Evolutionary conservation across 2,113 vertebrate species (phyloP), one percentile per base, ranked within the genome.

Genomic region (Pelobates fuscus): DNA sequence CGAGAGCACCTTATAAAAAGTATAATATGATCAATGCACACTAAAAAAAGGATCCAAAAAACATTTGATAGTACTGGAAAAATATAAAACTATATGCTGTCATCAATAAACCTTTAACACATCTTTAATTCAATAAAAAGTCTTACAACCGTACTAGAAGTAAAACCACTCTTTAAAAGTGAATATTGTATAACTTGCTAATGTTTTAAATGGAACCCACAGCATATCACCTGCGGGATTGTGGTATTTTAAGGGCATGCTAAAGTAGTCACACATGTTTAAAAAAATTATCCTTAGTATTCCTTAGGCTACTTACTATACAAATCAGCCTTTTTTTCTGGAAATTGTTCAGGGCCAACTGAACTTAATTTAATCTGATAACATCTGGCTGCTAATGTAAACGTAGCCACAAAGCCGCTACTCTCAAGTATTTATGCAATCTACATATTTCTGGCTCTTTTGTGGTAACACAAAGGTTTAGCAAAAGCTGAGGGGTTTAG

Each of bases 261-360:
- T 67, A 67, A 67, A 75, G 52, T 67, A 67, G 29, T 59, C n/a
- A 29, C 63, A 67, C 32, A 67, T 75, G 72, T 67, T 75, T 59
- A 30, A 67, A 72, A 75, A 67, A 46, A 59, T 58, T 67, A 75
- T 67, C 21, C 52, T 67, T 67, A 67, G 37, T 74, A 58, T 59
- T 55, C 62, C 57, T 67, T 24, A 59, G 62, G 24, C 62, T 67
- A 46, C 27, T 60, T 67, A 59, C 63, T 29, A 44, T 46, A 67
- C 23, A 60, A 29, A 59, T 74, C 24, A 60, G 52, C 17, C 18
- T 41, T 54, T 71, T 54, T 71, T 75, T 67, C n/a, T 67, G 72
- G 64, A 67, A 75, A 75, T 27, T 59, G 63, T 75, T 41, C 37
- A 75, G 41, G 54, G 37, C 44, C 54, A 59, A 75, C 26, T 71